Evolutionary conservation across 2,113 vertebrate genomes (phyloP).

Genomic region (Panthera uncia): DNA sequence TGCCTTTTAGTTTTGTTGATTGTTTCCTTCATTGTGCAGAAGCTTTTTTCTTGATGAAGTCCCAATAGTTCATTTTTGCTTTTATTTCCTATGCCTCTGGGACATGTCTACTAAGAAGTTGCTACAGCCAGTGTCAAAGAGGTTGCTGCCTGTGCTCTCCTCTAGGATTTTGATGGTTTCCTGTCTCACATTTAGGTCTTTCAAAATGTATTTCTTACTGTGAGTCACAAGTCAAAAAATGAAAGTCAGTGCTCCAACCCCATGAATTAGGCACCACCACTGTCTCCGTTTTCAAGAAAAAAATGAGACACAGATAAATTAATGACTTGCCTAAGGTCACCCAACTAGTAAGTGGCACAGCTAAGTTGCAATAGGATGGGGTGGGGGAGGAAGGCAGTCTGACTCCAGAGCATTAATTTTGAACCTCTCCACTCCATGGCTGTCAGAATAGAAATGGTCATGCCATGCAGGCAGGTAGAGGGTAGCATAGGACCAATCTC

Average conservation of each 20-base stretch:
- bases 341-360: neutral
- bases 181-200: neutral
- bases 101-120: neutral
- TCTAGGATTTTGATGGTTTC: neutral
- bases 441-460: neutral
- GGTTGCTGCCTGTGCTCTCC: neutral
- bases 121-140: neutral
- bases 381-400: neutral
- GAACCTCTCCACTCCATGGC: neutral
- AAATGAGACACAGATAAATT: neutral
- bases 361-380: neutral
- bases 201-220: neutral
- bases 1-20: neutral
- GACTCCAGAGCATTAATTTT: neutral
- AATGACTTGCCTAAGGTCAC: neutral
- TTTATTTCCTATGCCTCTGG: neutral
- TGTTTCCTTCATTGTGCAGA: neutral
- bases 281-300: neutral
- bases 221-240: neutral
- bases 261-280: neutral
- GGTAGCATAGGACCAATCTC: neutral
- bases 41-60: neutral
- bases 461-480: neutral
- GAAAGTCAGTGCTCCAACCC: neutral
- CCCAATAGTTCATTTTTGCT: neutral